These are phyloP conservation scores for Entomobrya multifasciata DNA, from an alignment of 2,888 invertebrate species.

Conservation along the genomic window DNA sequence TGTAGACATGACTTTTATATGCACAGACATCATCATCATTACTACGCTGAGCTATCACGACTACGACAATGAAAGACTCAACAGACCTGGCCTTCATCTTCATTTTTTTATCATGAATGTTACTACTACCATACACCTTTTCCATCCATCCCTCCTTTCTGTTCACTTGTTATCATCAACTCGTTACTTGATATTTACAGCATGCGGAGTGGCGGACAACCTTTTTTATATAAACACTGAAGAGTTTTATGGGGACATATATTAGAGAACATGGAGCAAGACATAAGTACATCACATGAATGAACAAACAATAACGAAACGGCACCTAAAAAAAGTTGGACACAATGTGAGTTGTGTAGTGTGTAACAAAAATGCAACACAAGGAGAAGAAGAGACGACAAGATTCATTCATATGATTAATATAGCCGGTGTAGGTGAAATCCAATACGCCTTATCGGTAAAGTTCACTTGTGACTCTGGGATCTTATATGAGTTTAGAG, in stretches of 20 bases:
- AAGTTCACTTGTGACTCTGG: constrained; percentile 17
- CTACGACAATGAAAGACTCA: constrained; percentile 4
- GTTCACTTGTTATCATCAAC: constrained; percentile 25
- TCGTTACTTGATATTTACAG: constrained; percentile 50
- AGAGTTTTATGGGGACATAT: neutral
- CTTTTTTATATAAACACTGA: constrained; percentile 15
- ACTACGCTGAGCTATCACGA: neutral
- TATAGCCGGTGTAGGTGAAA: constrained; percentile 22
- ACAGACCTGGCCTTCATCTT: constrained; percentile 1
- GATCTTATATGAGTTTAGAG: neutral
- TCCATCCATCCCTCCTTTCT: neutral
- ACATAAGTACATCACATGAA: constrained; percentile 66
- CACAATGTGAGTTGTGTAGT: neutral
- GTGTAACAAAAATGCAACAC: constrained; percentile 39
- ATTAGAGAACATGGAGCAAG: constrained; percentile 29
- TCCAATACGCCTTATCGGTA: constrained; percentile 38
- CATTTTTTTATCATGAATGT: constrained; percentile 15
- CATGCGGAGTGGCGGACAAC: constrained; percentile 9
- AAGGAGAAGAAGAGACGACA: constrained; percentile 9
- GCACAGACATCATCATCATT: neutral
- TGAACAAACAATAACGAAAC: constrained; percentile 63
- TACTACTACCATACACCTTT: constrained; percentile 33
- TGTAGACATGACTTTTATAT: constrained; percentile 19
- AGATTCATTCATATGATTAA: constrained; percentile 34
- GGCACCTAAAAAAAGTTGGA: constrained; percentile 10